Percentiles rank a stretch among this genome's conserved stretches.
Evolutionary conservation across 2,113 vertebrate species (phyloP).

Genomic region (Craseonycteris thonglongyai): DNA sequence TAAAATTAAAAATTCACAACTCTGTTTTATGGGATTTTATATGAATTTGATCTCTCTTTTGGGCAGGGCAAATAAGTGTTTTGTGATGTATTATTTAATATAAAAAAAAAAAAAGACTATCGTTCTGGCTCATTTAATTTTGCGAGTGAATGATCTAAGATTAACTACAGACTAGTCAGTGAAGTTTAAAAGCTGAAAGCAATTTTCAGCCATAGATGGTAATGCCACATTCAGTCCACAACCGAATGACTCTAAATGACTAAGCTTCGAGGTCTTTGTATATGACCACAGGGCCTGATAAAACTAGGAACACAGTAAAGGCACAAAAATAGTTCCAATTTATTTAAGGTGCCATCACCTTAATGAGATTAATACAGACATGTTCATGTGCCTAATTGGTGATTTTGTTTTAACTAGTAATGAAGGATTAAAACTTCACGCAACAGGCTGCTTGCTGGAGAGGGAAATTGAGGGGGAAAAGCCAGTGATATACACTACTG

Average conservation of each 20-base stretch:
- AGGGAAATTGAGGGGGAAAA: slow-evolving; percentile 64
- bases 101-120: slow-evolving; percentile 76
- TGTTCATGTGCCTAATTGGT: slow-evolving; percentile 90
- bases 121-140: slow-evolving; percentile 90
- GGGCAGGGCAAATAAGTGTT: slow-evolving; percentile 93
- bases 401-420: slow-evolving; percentile 90
- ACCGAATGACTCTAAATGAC: slow-evolving; percentile 90
- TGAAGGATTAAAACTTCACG: slow-evolving; percentile 89
- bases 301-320: slow-evolving; percentile 89
- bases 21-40: slow-evolving; percentile 91
- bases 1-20: slow-evolving; percentile 98
- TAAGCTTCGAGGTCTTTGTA: slow-evolving; percentile 86
- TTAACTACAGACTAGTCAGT: slow-evolving; percentile 92
- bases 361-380: slow-evolving; percentile 90
- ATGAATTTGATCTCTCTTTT: slow-evolving; percentile 89
- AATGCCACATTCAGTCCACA: slow-evolving; percentile 90
- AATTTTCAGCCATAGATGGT: slow-evolving; percentile 89
- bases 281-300: slow-evolving; percentile 89
- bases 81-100: slow-evolving; percentile 87
- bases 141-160: slow-evolving; percentile 91
- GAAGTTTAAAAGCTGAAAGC: slow-evolving; percentile 91
- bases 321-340: slow-evolving; percentile 90
- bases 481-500: slow-evolving; percentile 55
- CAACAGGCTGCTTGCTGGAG: slow-evolving; percentile 80
- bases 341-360: slow-evolving; percentile 90